Conservation (phyloP, 2,113 vertebrate genomes). For the Puma concolor region DNA sequence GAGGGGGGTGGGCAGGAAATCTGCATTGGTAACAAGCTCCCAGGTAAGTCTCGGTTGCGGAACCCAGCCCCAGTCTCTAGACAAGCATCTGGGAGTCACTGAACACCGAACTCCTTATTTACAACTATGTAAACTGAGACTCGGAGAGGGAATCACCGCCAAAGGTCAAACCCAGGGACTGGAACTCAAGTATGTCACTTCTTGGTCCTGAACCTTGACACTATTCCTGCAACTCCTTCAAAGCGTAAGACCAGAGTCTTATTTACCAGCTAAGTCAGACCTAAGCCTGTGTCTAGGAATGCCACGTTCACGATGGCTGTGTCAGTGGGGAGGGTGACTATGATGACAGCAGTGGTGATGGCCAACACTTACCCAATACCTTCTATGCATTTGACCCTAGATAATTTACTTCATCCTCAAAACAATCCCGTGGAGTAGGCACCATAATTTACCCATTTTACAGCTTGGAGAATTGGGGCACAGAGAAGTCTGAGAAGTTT, state of each 20-base stretch:
- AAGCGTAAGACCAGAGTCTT: not conserved
- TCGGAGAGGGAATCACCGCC: not conserved
- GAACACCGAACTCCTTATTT: conserved; percentile 9
- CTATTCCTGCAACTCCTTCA: not conserved
- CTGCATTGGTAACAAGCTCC: not conserved
- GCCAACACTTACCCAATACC: not conserved
- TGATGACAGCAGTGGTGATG: not conserved
- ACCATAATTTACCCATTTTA: not conserved
- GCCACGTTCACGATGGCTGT: not conserved
- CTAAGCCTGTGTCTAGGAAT: not conserved
- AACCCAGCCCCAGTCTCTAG: not conserved
- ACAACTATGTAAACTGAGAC: not conserved
- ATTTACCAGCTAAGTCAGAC: not conserved
- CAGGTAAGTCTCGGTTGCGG: not conserved
- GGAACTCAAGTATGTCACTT: not conserved
- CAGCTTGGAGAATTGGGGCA: not conserved
- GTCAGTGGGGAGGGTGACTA: not conserved
- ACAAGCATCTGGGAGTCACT: not conserved
- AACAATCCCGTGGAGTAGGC: not conserved
- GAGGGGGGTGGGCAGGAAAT: not conserved
- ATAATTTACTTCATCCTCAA: not conserved
- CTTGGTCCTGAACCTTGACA: not conserved
- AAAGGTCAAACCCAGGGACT: not conserved
- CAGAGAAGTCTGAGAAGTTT: not conserved
- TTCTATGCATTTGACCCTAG: not conserved